phyloP scores from a whole-genome alignment of 2,888 invertebrate species.

The Lapara coniferarum region DNA sequence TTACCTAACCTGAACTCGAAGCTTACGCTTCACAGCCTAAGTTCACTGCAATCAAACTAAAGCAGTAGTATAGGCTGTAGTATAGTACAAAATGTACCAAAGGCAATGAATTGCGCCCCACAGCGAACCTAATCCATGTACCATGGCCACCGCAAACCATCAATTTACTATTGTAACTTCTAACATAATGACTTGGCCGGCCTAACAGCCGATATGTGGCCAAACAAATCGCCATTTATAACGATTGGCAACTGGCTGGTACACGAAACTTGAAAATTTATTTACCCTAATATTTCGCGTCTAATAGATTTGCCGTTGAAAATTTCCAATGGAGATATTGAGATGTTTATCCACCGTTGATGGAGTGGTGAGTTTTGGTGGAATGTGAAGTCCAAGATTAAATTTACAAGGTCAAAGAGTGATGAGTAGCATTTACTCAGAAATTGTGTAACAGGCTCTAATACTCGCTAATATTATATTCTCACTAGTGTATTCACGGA shows the following conservation, averaged over 20 bases:
- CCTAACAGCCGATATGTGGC: slow-evolving; percentile 49
- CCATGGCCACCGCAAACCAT: slow-evolving; percentile 28
- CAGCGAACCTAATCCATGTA: not conserved
- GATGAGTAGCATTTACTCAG: too few species aligned
- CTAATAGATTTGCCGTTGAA: slow-evolving; percentile 35
- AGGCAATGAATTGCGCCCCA: not conserved
- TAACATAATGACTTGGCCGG: slow-evolving; percentile 39
- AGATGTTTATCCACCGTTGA: not conserved
- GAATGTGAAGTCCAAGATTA: not conserved
- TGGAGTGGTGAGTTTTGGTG: not conserved
- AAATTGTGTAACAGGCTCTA: too few species aligned
- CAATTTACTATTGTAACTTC: slow-evolving; percentile 38
- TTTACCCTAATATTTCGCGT: slow-evolving; percentile 40
- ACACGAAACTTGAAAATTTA: slow-evolving; percentile 36
- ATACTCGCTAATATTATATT: too few species aligned
- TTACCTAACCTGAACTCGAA: too few species aligned
- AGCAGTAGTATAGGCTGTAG: too few species aligned
- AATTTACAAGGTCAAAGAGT: too few species aligned
- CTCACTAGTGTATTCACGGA: too few species aligned
- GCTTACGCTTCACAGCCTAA: too few species aligned
- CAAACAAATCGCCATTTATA: slow-evolving; percentile 34
- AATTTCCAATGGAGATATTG: slow-evolving; percentile 24
- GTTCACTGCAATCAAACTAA: too few species aligned
- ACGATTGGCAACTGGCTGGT: slow-evolving; percentile 11
- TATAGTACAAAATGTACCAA: not conserved